Conservation (phyloP, 2,888 invertebrate species). For the Byasa hedistus region DNA sequence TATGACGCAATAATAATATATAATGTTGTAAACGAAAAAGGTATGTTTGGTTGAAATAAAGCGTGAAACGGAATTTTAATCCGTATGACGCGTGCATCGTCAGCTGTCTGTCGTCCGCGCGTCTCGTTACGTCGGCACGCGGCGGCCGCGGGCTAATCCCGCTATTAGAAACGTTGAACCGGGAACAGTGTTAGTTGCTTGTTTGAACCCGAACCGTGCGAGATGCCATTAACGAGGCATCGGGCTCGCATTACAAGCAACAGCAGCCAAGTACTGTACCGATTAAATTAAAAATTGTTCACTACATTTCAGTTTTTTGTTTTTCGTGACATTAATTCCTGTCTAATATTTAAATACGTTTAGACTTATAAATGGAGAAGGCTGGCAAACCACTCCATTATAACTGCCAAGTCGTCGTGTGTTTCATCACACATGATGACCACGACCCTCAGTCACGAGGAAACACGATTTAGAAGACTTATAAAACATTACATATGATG, state of each 20-base stretch:
- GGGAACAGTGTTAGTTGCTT: constrained; percentile 49
- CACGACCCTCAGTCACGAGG: too few species aligned
- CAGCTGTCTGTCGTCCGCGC: constrained; percentile 64
- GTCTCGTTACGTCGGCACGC: constrained; percentile 70
- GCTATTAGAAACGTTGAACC: constrained; percentile 56
- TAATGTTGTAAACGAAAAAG: neutral
- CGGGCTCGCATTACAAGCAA: neutral
- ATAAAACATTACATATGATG: too few species aligned
- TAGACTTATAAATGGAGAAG: neutral
- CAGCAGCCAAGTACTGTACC: neutral
- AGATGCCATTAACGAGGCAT: constrained; percentile 40
- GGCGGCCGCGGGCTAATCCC: constrained; percentile 50
- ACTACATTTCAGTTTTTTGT: neutral
- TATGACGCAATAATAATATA: neutral
- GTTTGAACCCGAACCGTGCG: constrained; percentile 38
- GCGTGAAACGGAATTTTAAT: constrained; percentile 18
- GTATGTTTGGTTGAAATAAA: constrained; percentile 10
- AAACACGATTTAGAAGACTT: too few species aligned
- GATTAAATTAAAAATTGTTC: neutral
- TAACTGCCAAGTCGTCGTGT: too few species aligned
- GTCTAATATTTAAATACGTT: neutral
- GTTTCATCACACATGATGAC: too few species aligned
- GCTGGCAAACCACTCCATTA: too few species aligned
- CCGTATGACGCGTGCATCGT: constrained; percentile 55
- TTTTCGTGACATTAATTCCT: neutral